Conservation (phyloP, 2,888 invertebrate species). For the Eristalis tenax region DNA sequence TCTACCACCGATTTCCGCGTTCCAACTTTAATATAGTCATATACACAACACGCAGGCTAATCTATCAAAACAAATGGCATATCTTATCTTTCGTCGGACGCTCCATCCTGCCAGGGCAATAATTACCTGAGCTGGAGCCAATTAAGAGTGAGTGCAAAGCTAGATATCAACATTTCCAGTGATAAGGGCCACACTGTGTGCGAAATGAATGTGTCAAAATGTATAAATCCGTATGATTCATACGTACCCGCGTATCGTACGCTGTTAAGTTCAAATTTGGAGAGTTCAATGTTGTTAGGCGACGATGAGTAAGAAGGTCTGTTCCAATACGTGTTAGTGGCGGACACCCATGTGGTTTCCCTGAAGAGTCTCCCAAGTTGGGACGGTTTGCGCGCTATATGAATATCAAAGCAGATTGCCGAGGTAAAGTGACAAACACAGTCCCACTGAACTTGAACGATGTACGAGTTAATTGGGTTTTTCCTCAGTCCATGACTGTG, state of each 20-base stretch:
- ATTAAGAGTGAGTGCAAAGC: not conserved
- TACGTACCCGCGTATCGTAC: too few species aligned
- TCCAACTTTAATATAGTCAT: conserved; percentile 8
- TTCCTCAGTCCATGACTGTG: too few species aligned
- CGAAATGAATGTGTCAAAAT: not conserved
- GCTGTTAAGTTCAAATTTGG: not conserved
- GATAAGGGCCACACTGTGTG: not conserved
- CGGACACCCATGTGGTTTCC: not conserved
- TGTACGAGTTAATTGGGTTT: not conserved
- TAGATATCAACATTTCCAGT: not conserved
- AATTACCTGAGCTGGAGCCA: not conserved
- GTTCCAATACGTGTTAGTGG: conserved; percentile 18
- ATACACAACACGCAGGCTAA: not conserved
- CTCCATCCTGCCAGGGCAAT: not conserved
- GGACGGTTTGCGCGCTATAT: not conserved
- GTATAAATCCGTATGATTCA: not conserved
- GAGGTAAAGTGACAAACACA: not conserved
- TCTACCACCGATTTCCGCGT: conserved; percentile 10
- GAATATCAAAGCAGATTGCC: conserved; percentile 3
- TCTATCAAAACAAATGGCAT: conserved; percentile 36
- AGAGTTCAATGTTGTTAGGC: not conserved
- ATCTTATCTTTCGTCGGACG: conserved; percentile 18
- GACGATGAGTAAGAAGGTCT: not conserved
- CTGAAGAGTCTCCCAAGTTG: not conserved
- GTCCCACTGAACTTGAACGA: not conserved